A percentile compares a stretch with the other conserved stretches of the same genome.
phyloP scores from a whole-genome alignment of 92 coral and sea anemone genomes.

The Siderastrea siderea region DNA sequence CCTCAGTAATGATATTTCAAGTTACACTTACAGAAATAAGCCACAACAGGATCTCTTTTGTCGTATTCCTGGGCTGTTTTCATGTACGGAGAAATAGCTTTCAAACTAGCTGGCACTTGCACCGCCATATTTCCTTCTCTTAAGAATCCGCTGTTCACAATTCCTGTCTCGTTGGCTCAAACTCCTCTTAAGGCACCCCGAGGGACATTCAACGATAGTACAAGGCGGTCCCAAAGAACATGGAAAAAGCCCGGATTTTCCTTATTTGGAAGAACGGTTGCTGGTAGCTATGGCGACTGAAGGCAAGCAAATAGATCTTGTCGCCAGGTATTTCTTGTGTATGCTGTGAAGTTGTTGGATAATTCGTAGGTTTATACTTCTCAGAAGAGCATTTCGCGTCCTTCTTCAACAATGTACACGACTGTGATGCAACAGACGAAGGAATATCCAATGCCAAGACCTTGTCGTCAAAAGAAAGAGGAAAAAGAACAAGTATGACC shows the following conservation, averaged over 20 bases:
- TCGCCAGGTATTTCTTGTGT: slow-evolving; percentile 48
- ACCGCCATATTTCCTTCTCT: slow-evolving; percentile 29
- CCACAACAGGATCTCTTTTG: slow-evolving; percentile 93
- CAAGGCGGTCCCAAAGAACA: neutral
- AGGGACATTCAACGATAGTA: neutral
- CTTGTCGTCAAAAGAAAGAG: slow-evolving; percentile 4
- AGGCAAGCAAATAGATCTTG: slow-evolving; percentile 41
- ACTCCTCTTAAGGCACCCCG: neutral
- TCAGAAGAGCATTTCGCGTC: neutral
- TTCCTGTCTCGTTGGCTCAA: slow-evolving; percentile 13
- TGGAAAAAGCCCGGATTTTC: neutral
- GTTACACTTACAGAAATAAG: slow-evolving; percentile 91
- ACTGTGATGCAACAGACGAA: slow-evolving; percentile 49
- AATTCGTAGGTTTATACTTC: neutral
- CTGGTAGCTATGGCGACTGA: slow-evolving; percentile 37
- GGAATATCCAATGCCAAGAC: slow-evolving; percentile 37
- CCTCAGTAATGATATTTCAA: neutral
- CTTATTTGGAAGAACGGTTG: slow-evolving; percentile 23
- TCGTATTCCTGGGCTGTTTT: slow-evolving; percentile 96
- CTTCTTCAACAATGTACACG: slow-evolving; percentile 20
- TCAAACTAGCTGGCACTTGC: slow-evolving; percentile 82
- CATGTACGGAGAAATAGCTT: slow-evolving; percentile 83
- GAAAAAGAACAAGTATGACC: slow-evolving; percentile 8
- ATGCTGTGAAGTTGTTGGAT: neutral
- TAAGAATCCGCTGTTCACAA: slow-evolving; percentile 9